Base-by-base conservation (phyloP, 1,140 invertebrate species). In the Mamestra configurata region DNA sequence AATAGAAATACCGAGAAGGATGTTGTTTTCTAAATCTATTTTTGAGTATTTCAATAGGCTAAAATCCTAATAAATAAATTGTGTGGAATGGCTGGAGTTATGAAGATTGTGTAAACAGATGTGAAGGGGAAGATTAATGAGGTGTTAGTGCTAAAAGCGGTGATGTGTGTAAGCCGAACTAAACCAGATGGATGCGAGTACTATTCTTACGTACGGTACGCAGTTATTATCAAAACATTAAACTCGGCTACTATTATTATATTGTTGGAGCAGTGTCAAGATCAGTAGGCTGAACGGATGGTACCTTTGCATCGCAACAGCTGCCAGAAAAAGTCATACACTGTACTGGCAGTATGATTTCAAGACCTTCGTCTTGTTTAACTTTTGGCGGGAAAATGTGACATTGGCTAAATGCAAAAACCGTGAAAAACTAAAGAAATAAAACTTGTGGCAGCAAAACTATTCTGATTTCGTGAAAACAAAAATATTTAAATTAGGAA, bases 41-140 rank as follows among this genome's bases (percentile, higher is more conserved):
- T 61, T 31, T 46, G 55, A 20, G 40, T 24, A 18, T 76, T 49
- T 64, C 15, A 31, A 55, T 35, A 22, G 66, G 46, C 18, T 37
- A 51, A 20, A 46, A 76, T 22, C 20, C 4, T 76, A 61, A 61
- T 61, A 61, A 76, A 76, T 61, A 76, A 46, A 61, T 76, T 76
- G 40, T 24, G 13, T 73, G 57, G 18, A 59, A 64, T 76, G 59
- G 73, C 37, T 70, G 71, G 46, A 77, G 59, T 66, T 40, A 59
- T 77, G 61, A 61, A 72, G 20, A 77, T 71, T 76, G 22, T 37
- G 24, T 80, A 79, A 81, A 81, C 79, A 78, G 27, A 71, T 78
- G 71, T 70, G 51, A 61, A 49, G 40, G 15, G 46, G n/a, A 53
- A 75, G 70, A 79, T 82, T 70, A 75, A 82, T 71, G 80, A 61